phyloP scores from a whole-genome alignment of 2,888 invertebrate genomes.

The Ischnus inquisitorius region DNA sequence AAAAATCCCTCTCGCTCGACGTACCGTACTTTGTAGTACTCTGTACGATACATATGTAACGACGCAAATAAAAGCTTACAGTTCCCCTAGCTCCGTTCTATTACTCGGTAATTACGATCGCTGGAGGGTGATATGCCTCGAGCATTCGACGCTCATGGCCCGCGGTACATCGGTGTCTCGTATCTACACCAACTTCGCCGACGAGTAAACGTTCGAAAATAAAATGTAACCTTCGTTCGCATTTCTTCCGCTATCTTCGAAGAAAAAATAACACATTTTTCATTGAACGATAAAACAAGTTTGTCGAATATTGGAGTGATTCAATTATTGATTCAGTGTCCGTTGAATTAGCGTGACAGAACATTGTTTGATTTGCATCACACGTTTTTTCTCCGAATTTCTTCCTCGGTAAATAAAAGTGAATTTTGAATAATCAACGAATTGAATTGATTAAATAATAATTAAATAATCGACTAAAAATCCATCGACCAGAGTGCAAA shows the following conservation, averaged over 20 bases:
- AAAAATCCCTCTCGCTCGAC: conserved; percentile 19
- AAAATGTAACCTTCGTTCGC: not conserved
- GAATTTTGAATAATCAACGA: not conserved
- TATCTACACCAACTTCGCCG: conserved; percentile 36
- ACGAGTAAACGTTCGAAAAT: not conserved
- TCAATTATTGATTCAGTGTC: no score
- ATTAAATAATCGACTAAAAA: not conserved
- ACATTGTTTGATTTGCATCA: not conserved
- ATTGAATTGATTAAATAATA: conserved; percentile 8
- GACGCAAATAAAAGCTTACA: conserved; percentile 74
- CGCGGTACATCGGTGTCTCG: conserved; percentile 38
- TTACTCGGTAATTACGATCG: conserved; percentile 80
- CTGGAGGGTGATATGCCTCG: conserved; percentile 76
- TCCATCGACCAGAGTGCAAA: not conserved
- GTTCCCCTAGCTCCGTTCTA: conserved; percentile 79
- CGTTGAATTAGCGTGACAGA: no score
- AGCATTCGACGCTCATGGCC: conserved; percentile 59
- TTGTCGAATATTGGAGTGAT: not conserved
- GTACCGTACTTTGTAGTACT: conserved; percentile 42
- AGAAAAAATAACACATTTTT: not conserved
- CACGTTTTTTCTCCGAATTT: not conserved
- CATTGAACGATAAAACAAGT: not conserved
- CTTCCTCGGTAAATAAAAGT: not conserved
- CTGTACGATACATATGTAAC: conserved; percentile 58
- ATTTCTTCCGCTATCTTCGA: not conserved